Evolutionary conservation across 1,140 invertebrate species (phyloP).

Genomic region (Ostrea denselamellosa): DNA sequence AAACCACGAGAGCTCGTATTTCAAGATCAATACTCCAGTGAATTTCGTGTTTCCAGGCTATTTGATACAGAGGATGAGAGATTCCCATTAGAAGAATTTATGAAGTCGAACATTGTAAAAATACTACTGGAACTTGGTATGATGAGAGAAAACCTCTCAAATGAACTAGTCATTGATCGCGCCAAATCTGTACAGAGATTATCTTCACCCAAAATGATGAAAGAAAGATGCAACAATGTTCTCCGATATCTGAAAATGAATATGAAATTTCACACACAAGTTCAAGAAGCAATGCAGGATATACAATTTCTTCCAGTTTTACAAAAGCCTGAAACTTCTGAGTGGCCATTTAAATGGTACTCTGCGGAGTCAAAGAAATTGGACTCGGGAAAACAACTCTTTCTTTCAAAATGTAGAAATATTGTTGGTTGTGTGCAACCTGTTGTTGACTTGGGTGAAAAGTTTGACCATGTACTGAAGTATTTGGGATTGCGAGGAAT

Average conservation of each 20-base stretch:
- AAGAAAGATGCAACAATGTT: not conserved
- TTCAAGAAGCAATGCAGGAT: not conserved
- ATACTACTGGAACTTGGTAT: not conserved
- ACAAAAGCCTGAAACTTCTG: not conserved
- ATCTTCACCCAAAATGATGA: not conserved
- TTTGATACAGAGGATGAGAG: not conserved
- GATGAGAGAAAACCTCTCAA: not conserved
- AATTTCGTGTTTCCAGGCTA: not conserved
- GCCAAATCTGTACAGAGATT: not conserved
- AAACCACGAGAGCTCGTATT: not conserved
- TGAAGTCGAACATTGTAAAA: not conserved
- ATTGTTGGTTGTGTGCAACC: not conserved
- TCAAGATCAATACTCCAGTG: not conserved
- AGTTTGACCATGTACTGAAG: not conserved
- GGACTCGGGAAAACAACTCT: not conserved
- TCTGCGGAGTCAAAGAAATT: not conserved
- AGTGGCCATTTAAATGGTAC: not conserved
- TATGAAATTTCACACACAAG: not conserved
- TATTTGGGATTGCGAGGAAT: not conserved
- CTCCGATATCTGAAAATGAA: not conserved
- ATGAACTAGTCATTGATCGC: not conserved
- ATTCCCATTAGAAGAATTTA: not conserved
- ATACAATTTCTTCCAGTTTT: conserved; percentile 14
- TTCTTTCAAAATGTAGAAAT: not conserved
- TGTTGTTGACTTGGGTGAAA: not conserved